These are phyloP conservation scores for Xanthorhoe spadicearia DNA, from an alignment of 2,888 invertebrate genomes.

Conservation along the genomic window DNA sequence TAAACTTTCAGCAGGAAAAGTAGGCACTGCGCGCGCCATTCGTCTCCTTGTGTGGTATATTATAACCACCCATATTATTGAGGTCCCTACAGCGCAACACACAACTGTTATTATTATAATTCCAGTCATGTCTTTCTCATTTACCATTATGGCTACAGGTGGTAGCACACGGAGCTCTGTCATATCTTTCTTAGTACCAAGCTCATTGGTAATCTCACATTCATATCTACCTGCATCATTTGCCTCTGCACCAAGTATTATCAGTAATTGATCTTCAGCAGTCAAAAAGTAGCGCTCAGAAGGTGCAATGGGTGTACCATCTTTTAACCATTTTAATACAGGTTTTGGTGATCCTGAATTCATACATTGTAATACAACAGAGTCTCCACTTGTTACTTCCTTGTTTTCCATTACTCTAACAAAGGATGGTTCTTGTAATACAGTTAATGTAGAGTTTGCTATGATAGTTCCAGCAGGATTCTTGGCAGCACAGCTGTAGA, in stretches of 20 bases:
- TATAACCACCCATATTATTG: conserved; percentile 95
- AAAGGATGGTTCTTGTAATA: conserved; percentile 94
- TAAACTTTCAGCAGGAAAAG: conserved; percentile 76
- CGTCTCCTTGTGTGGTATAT: conserved; percentile 93
- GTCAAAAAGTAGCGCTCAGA: conserved; percentile 95
- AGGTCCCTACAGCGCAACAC: conserved; percentile 96
- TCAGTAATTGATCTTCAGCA: conserved; percentile 93
- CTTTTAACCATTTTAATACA: conserved; percentile 93
- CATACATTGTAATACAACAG: conserved; percentile 95
- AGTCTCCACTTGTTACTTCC: conserved; percentile 91
- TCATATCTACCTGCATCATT: conserved; percentile 94
- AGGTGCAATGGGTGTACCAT: conserved; percentile 88
- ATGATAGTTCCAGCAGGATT: conserved; percentile 95
- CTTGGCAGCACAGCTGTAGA: conserved; percentile 96
- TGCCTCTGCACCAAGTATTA: conserved; percentile 92
- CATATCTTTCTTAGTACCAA: conserved; percentile 90
- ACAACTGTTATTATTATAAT: conserved; percentile 95
- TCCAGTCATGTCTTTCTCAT: conserved; percentile 92
- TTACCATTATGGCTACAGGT: conserved; percentile 81
- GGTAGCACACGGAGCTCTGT: conserved; percentile 90
- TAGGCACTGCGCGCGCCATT: conserved; percentile 80
- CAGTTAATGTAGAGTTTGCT: conserved; percentile 93
- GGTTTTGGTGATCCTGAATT: conserved; percentile 94
- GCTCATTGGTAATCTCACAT: conserved; percentile 94
- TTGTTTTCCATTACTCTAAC: conserved; percentile 94